These are phyloP conservation scores for Etheostoma cragini DNA, from an alignment of 2,113 vertebrate species.

Conservation along the genomic window DNA sequence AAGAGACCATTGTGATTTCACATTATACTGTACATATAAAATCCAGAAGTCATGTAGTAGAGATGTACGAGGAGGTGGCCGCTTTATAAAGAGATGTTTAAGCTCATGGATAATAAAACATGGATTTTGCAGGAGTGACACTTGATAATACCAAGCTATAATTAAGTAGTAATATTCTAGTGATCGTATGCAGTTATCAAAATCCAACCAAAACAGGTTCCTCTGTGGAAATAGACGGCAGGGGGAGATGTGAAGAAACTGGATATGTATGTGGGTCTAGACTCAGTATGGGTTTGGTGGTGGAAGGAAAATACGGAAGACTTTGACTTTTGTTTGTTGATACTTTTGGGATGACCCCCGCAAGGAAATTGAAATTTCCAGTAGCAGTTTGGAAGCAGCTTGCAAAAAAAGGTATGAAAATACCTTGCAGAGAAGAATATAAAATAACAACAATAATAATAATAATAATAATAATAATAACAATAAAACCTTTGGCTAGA, in stretches of 20 bases:
- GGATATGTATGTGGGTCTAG: conserved; percentile 11
- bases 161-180: neutral
- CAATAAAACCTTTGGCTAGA: too few species aligned
- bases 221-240: neutral
- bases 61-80: neutral
- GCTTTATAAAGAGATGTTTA: conserved; percentile 1
- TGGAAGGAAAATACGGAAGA: too few species aligned
- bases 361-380: too few species aligned
- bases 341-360: too few species aligned
- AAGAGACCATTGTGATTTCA: neutral
- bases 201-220: neutral
- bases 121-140: neutral
- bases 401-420: too few species aligned
- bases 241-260: neutral
- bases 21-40: neutral
- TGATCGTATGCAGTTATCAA: neutral
- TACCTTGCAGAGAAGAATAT: too few species aligned
- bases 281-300: neutral
- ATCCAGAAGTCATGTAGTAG: neutral
- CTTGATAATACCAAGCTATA: neutral
- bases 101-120: neutral
- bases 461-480: too few species aligned
- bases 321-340: too few species aligned
- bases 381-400: too few species aligned
- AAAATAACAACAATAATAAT: too few species aligned